Percentiles rank a stretch among this genome's conserved stretches.
Conservation (phyloP, 2,113 vertebrate species). For the Hydropotes inermis region DNA sequence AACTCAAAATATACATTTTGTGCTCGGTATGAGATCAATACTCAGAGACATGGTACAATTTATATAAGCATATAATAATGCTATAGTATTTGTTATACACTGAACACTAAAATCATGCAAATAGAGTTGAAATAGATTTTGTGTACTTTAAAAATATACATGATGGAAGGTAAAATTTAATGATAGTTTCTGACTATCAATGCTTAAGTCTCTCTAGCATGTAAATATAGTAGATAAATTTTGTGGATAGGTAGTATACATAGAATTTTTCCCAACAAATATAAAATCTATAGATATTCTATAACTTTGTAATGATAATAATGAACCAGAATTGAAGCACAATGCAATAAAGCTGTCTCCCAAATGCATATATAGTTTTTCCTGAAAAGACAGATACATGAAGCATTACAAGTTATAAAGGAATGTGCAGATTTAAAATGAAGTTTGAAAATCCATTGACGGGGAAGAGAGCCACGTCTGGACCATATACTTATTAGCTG, state of each 20-base stretch:
- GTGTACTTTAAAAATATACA: neutral
- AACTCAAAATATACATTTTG: neutral
- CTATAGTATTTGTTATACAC: neutral
- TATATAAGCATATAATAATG: neutral
- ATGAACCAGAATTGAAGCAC: neutral
- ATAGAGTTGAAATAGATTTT: neutral
- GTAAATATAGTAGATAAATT: neutral
- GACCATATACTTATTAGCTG: neutral
- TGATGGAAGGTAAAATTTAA: neutral
- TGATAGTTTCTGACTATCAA: neutral
- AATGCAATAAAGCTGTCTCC: neutral
- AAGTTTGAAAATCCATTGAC: neutral
- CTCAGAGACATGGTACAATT: neutral
- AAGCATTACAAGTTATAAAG: neutral
- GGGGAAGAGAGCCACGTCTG: constrained; percentile 8
- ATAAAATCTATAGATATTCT: neutral
- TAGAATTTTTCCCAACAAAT: neutral
- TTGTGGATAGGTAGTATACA: neutral
- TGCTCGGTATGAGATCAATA: neutral
- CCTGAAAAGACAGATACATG: neutral
- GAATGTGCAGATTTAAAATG: neutral
- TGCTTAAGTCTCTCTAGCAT: neutral
- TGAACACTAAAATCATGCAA: neutral
- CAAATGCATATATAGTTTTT: neutral
- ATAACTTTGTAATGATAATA: neutral